phyloP scores from a whole-genome alignment of 1,140 invertebrate genomes.

The Drosophila pruinosa region DNA sequence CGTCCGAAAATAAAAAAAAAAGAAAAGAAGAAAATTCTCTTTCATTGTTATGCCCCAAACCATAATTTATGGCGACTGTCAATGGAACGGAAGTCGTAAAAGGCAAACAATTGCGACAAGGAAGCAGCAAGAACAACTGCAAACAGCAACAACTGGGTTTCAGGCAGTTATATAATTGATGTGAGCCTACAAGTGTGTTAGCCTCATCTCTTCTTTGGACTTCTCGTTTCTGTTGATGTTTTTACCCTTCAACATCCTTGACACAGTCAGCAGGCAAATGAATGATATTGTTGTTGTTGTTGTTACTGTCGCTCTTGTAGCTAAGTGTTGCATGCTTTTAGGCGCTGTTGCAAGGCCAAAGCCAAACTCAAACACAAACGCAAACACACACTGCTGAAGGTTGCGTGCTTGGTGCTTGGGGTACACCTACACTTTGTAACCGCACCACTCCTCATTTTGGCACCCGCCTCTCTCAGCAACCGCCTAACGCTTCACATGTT shows the following conservation, averaged over 20 bases:
- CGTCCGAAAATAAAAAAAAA: not conserved
- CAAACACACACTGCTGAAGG: conserved; percentile 46
- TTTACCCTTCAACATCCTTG: conserved; percentile 52
- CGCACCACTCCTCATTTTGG: not conserved
- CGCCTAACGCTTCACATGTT: conserved; percentile 43
- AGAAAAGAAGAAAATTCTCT: conserved; percentile 31
- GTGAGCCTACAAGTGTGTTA: conserved; percentile 41
- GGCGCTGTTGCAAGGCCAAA: conserved; percentile 60
- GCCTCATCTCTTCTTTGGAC: not conserved
- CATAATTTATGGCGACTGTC: conserved; percentile 66
- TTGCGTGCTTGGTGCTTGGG: conserved; percentile 50
- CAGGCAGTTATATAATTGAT: conserved; percentile 68
- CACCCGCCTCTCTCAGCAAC: not conserved
- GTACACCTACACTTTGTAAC: conserved; percentile 4
- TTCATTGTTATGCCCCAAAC: conserved; percentile 51
- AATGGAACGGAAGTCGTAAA: conserved; percentile 57
- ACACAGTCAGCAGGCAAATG: conserved; percentile 58
- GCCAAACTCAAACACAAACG: conserved; percentile 20
- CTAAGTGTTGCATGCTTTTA: conserved; percentile 58
- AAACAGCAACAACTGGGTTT: not conserved
- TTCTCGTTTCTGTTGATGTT: not conserved
- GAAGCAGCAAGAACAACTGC: not conserved
- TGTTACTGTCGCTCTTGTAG: conserved; percentile 3
- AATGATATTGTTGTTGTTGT: conserved; percentile 12
- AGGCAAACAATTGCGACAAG: conserved; percentile 58